Evolutionary conservation across 2,888 invertebrate species (phyloP).

Genomic region (Labia minor): DNA sequence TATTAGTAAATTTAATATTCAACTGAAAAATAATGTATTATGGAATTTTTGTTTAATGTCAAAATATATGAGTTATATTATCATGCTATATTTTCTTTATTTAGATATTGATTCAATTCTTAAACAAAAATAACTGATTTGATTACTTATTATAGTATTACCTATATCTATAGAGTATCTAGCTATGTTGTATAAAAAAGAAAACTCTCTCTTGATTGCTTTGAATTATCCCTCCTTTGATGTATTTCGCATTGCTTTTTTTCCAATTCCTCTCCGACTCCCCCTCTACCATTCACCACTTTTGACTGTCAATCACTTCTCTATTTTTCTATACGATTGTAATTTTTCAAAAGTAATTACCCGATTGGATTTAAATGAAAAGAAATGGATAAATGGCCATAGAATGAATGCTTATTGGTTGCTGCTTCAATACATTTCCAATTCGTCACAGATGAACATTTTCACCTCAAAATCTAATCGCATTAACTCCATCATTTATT

Average conservation of each 20-base stretch:
- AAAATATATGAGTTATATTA: too few species aligned
- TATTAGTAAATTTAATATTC: too few species aligned
- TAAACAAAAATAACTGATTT: too few species aligned
- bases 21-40: too few species aligned
- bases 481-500: conserved; percentile 4
- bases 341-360: conserved; percentile 9
- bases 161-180: too few species aligned
- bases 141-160: too few species aligned
- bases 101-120: too few species aligned
- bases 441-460: conserved; percentile 13
- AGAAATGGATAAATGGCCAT: conserved; percentile 7
- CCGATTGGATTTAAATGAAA: conserved; percentile 13
- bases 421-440: background rate
- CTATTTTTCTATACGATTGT: background rate
- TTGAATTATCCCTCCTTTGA: too few species aligned
- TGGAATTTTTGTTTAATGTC: too few species aligned
- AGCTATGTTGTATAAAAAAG: too few species aligned
- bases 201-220: too few species aligned
- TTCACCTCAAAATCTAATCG: conserved; percentile 13
- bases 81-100: too few species aligned
- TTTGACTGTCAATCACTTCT: background rate
- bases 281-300: background rate
- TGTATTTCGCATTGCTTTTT: conserved; percentile 26
- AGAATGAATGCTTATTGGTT: conserved; percentile 2
- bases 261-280: conserved; percentile 27